A percentile compares a stretch with the other conserved stretches of the same genome.
phyloP scores from a whole-genome alignment of 2,113 vertebrate species.

The Thryonomys swinderianus region DNA sequence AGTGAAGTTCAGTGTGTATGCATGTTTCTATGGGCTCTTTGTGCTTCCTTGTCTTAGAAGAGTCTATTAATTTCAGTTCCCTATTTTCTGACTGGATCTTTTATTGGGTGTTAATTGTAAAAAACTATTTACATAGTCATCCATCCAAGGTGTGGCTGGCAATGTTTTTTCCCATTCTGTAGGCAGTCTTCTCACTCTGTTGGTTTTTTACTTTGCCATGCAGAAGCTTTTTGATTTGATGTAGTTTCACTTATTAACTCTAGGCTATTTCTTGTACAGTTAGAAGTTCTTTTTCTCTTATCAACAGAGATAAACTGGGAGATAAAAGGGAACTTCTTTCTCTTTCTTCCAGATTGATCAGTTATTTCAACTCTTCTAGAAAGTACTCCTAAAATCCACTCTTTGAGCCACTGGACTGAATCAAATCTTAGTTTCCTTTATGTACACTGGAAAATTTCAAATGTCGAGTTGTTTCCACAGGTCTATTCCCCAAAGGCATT shows the following conservation, averaged over 20 bases:
- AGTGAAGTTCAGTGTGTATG: not conserved
- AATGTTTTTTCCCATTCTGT: not conserved
- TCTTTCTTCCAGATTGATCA: not conserved
- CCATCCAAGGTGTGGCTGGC: not conserved
- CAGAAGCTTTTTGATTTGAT: not conserved
- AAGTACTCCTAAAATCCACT: not conserved
- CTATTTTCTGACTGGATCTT: not conserved
- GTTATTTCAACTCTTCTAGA: not conserved
- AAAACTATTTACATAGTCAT: not conserved
- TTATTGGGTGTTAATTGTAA: not conserved
- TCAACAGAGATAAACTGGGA: not conserved
- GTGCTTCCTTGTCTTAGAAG: not conserved
- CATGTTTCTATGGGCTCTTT: not conserved
- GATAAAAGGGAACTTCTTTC: not conserved
- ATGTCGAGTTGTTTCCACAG: slow-evolving; percentile 32
- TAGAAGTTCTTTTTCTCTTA: not conserved
- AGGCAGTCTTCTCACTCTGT: not conserved
- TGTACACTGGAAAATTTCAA: not conserved
- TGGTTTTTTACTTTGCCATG: not conserved
- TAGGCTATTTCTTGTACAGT: not conserved
- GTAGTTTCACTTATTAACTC: not conserved
- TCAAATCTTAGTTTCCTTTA: slow-evolving; percentile 8
- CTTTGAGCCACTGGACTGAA: not conserved
- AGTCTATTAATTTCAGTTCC: not conserved
- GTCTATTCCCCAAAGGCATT: not conserved